phyloP scores from a whole-genome alignment of 23 tunicate genomes.

The Phallusia fumigata region DNA sequence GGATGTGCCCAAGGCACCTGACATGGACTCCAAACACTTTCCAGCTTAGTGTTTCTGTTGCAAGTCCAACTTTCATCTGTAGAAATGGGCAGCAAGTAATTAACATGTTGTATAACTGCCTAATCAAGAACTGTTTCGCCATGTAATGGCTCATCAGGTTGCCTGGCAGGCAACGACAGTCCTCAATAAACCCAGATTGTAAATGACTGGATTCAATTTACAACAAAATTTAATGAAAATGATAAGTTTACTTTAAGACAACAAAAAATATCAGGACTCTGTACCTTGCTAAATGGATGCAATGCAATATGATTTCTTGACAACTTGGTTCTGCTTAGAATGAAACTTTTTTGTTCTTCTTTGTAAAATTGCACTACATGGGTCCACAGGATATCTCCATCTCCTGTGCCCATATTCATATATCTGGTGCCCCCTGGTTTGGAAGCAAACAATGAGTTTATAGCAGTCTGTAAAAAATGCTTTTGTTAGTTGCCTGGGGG shows the following conservation, averaged over 20 bases:
- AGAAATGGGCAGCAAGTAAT: background rate
- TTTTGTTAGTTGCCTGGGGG: background rate
- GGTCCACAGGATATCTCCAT: background rate
- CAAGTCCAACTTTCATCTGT: slow-evolving; percentile 1
- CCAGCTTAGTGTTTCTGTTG: slow-evolving; percentile 16
- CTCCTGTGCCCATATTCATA: no score
- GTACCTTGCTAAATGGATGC: slow-evolving; percentile 9
- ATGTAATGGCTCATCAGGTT: background rate
- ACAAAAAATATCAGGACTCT: background rate
- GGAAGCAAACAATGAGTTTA: slow-evolving; percentile 11
- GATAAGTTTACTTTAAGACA: no score
- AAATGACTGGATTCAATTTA: background rate
- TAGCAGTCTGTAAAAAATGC: slow-evolving; percentile 12
- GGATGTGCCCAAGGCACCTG: slow-evolving; percentile 7
- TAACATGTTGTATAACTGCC: background rate
- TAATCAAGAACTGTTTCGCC: background rate
- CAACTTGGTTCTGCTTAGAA: slow-evolving; percentile 1
- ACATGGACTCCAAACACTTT: slow-evolving; percentile 24
- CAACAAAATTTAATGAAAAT: no score
- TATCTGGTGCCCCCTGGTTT: background rate
- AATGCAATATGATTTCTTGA: slow-evolving; percentile 8
- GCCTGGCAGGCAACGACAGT: background rate
- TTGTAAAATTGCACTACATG: background rate
- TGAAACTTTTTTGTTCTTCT: slow-evolving; percentile 12
- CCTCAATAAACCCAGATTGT: background rate